A percentile compares a stretch with the other conserved stretches of the same genome.
Evolutionary conservation across 2,113 vertebrate genomes (phyloP).

Genomic region (Tringa solitaria): DNA sequence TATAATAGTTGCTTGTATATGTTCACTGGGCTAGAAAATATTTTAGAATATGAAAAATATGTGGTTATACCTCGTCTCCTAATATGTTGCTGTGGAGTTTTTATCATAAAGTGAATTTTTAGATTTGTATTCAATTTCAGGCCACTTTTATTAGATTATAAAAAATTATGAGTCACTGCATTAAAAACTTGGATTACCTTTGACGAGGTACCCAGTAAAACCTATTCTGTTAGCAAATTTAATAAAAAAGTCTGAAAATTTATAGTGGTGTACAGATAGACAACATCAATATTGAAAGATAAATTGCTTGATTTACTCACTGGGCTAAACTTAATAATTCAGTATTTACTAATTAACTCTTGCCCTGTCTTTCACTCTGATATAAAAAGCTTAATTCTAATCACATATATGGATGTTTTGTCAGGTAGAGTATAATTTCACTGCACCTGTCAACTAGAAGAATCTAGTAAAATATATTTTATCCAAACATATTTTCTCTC

Average conservation of each 20-base stretch:
- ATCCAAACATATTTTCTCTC: background rate
- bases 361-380: background rate
- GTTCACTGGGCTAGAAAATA: background rate
- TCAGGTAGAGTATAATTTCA: background rate
- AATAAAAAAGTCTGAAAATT: background rate
- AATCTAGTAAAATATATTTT: background rate
- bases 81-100: background rate
- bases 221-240: background rate
- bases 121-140: background rate
- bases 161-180: background rate
- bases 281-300: background rate
- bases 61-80: background rate
- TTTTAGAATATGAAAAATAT: background rate
- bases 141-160: background rate
- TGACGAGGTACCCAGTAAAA: background rate
- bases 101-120: background rate
- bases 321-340: background rate
- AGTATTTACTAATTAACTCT: background rate
- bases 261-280: background rate
- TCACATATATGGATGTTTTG: background rate
- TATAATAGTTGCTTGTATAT: background rate
- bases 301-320: background rate
- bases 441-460: background rate
- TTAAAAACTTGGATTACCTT: background rate
- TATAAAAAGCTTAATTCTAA: background rate